Base-by-base conservation (phyloP, 37 sponge, comb jelly and placozoan genomes). In the Trichoplax adhaerens region DNA sequence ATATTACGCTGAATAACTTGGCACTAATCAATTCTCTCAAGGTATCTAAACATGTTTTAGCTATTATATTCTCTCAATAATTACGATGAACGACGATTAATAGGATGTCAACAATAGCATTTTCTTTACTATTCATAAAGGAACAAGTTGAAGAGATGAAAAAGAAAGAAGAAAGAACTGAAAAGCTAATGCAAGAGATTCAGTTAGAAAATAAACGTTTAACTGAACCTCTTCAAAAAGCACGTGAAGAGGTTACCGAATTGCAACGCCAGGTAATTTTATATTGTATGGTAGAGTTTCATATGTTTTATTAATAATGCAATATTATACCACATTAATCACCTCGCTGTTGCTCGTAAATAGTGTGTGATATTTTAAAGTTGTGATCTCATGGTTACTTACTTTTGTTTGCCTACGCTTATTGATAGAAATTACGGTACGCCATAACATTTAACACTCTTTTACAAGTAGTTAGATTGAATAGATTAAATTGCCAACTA, bases 141-240 rank as follows among this genome's bases (percentile, higher is more conserved):
- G 95, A 94, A 59, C 87, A 89, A 82, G 84, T 88, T 29, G 99
- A 97, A 76, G 88, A 83, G 54, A 91, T 97, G 99, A 97, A 91
- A 80, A 91, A 88, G 75, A 91, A 91, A 57, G 84, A 88, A 61
- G 99, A 97, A 57, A 62, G 89, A 8, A 72, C 86, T 5, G 99
- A 97, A 78, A 97, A 97, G 69, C 83, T 86, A 65, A 76, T 91
- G 69, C 69, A 84, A 48, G 99, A 97, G 66, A 86, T 91, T 47
- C 90, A 88, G 68, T 81, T 87, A 48, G 93, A 97, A 68, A 97
- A 97, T 76, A 79, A 80, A 61, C 70, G 81, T 29, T 83, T 97
- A 5, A 81, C 78, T 60, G 99, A 97, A 6, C 92, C 99, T 1
- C 80, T 97, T 54, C 82, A 87, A 59, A 88, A 83, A 65, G 86